Base-by-base conservation (phyloP, 2,888 invertebrate genomes). In the Diarsia mendica region DNA sequence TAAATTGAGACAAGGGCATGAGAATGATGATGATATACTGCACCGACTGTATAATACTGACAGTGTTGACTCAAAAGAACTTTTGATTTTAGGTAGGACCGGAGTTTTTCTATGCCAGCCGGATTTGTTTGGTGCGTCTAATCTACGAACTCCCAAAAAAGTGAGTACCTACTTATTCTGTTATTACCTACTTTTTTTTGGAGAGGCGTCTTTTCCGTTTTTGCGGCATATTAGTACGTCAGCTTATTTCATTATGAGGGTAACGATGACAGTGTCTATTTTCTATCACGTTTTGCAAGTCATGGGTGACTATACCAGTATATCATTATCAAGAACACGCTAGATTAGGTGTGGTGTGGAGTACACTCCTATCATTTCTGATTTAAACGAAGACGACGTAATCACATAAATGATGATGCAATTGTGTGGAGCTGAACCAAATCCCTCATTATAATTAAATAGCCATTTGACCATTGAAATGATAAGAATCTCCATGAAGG, bases 241-340 rank as follows among this genome's bases (percentile, higher is more conserved):
- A 28, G 53, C n/a, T 44, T 77, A 67, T n/a, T 61, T 51, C 20
- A 33, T 51, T 53, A 44, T 33, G 20, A 64, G 44, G 28, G 13
- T 81, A 81, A 78, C 18, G 48, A 75, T 81, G 82, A 61, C 65
- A 23, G 28, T 65, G n/a, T 33, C 18, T 33, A n/a, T 76, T 49
- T 61, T 33, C 0, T 49, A 49, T 75, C 75, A 77, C 64, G 82
- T 77, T 67, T 61, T 63, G 77, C 77, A 55, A 77, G 44, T 78
- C 78, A 78, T 82, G 20, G 13, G n/a, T 81, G 65, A 66, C 48
- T 53, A 39, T 76, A 33, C 39, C 10, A 61, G 23, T 58, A 33
- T 48, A 77, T 51, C 44, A 67, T 77, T 66, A 82, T 61, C 60
- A 48, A 80, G 51, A 78, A 80, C 33, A 66, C 23, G 23, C 55